Evolutionary conservation across 2,888 invertebrate genomes (phyloP).

Genomic region (Petrophora chlorosata): DNA sequence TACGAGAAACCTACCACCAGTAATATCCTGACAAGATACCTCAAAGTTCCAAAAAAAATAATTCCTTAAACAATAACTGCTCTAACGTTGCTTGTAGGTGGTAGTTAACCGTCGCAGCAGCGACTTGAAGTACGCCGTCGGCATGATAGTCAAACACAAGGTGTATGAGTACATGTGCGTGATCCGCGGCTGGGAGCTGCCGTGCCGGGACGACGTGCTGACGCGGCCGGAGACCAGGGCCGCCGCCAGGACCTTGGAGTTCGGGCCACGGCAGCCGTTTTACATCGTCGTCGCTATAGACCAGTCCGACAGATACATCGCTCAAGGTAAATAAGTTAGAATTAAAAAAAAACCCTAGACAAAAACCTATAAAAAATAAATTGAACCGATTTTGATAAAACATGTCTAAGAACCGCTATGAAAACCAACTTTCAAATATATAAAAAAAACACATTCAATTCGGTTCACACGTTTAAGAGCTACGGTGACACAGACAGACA

Average conservation of each 20-base stretch:
- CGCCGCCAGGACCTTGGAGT: constrained; percentile 59
- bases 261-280: constrained; percentile 86
- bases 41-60: too few relatives aligned
- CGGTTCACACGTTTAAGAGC: too few relatives aligned
- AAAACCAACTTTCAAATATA: too few relatives aligned
- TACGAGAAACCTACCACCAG: too few relatives aligned
- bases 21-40: too few relatives aligned
- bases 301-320: constrained; percentile 87
- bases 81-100: constrained; percentile 6
- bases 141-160: constrained; percentile 88
- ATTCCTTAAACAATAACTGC: too few relatives aligned
- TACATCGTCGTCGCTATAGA: constrained; percentile 88
- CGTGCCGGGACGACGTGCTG: constrained; percentile 82
- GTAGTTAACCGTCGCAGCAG: constrained; percentile 41
- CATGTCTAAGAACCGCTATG: too few relatives aligned
- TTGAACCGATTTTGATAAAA: too few relatives aligned
- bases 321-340: constrained; percentile 77
- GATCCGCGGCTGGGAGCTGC: constrained; percentile 87
- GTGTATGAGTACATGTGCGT: constrained; percentile 86
- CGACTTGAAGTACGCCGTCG: constrained; percentile 84
- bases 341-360: neutral
- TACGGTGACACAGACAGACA: too few relatives aligned
- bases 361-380: too few relatives aligned
- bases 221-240: neutral
- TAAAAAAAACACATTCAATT: too few relatives aligned